phyloP scores from a whole-genome alignment of 2,888 invertebrate species.

The Phymatocera aterrima region DNA sequence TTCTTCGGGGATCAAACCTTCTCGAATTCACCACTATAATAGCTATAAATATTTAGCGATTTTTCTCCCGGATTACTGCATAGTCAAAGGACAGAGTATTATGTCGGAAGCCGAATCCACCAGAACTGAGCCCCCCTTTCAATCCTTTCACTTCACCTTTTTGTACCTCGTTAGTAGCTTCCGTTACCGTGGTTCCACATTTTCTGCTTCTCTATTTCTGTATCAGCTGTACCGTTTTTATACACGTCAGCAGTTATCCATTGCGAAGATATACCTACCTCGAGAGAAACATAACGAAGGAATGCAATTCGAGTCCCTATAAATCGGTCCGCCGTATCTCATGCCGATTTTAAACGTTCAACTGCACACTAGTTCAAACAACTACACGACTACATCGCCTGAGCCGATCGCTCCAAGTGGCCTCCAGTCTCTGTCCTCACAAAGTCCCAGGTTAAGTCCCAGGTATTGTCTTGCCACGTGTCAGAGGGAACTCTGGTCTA shows the following conservation, averaged over 20 bases:
- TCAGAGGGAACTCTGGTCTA: slow-evolving; percentile 60
- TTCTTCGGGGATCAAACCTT: not conserved
- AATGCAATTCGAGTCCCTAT: not conserved
- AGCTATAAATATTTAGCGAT: slow-evolving; percentile 14
- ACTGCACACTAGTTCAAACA: not conserved
- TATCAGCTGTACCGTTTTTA: too few species aligned
- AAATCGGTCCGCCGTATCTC: not conserved
- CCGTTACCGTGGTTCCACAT: too few species aligned
- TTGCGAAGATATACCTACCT: not conserved
- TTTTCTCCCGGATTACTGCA: not conserved
- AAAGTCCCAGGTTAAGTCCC: slow-evolving; percentile 44
- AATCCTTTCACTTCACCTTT: not conserved
- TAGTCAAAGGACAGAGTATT: not conserved
- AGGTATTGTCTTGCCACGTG: slow-evolving; percentile 61
- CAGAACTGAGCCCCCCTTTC: not conserved
- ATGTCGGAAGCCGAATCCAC: not conserved
- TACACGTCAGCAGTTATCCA: too few species aligned
- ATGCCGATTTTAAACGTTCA: not conserved
- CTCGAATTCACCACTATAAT: slow-evolving; percentile 3
- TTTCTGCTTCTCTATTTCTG: too few species aligned
- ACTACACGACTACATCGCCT: not conserved
- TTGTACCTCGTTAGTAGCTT: too few species aligned
- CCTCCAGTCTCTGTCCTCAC: not conserved
- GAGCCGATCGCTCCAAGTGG: slow-evolving; percentile 6
- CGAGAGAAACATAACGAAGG: not conserved